Conservation (phyloP, 2,888 invertebrate genomes). For the Cephalotes varians region DNA sequence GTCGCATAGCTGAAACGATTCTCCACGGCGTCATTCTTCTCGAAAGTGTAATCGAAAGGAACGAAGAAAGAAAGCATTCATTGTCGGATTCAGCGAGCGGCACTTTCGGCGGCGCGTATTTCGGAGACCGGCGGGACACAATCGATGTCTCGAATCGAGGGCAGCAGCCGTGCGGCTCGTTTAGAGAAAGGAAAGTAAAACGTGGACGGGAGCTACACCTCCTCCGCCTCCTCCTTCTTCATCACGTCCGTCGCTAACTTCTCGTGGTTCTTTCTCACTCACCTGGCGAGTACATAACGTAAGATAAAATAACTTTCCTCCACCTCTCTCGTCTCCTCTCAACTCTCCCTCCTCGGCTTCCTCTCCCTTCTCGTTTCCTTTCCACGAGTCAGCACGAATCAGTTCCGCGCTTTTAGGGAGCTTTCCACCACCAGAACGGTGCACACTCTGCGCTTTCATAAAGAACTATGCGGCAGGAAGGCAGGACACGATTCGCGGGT, state of each 20-base stretch:
- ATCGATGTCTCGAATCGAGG: slow-evolving; percentile 77
- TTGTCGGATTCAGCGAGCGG: slow-evolving; percentile 44
- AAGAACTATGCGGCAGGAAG: slow-evolving; percentile 75
- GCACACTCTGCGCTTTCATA: slow-evolving; percentile 67
- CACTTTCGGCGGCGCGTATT: slow-evolving; percentile 60
- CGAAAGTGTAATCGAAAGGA: slow-evolving; percentile 23
- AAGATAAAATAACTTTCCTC: slow-evolving; percentile 60
- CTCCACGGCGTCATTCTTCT: background rate
- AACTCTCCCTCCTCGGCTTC: slow-evolving; percentile 19
- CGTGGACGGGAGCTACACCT: slow-evolving; percentile 65
- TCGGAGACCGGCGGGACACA: slow-evolving; percentile 67
- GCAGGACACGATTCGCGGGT: slow-evolving; percentile 67
- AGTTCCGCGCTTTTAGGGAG: slow-evolving; percentile 76
- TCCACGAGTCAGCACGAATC: slow-evolving; percentile 28
- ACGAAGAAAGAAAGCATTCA: slow-evolving; percentile 24
- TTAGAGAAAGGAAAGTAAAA: slow-evolving; percentile 78
- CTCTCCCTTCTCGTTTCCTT: slow-evolving; percentile 24
- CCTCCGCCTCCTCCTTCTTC: slow-evolving; percentile 32
- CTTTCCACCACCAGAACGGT: slow-evolving; percentile 76
- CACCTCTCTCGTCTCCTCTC: slow-evolving; percentile 22
- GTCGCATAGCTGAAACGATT: background rate
- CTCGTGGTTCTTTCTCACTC: slow-evolving; percentile 61
- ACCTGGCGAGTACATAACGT: slow-evolving; percentile 61
- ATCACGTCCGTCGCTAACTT: slow-evolving; percentile 57
- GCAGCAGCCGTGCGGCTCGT: slow-evolving; percentile 73